Evolutionary conservation across 2,888 invertebrate species (phyloP), one percentile per base, ranked within the genome.

Genomic region (Polymixis flavicincta): DNA sequence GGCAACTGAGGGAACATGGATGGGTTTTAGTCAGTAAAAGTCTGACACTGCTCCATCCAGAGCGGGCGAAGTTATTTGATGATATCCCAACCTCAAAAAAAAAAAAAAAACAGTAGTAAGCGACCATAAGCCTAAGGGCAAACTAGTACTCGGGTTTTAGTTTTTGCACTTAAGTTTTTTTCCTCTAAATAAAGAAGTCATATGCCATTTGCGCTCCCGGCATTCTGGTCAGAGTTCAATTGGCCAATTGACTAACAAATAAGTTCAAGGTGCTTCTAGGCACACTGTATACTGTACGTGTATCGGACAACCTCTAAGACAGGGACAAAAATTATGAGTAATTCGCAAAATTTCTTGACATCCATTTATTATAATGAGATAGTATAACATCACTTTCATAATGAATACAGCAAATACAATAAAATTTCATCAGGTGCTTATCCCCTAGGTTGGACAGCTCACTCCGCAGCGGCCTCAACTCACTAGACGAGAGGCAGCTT

Each of bases 401-500:
- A 48, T 5, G 28, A 28, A 55, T 32, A n/a, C n/a, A 45, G 8
- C 6, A 70, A 22, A 32, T 9, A 32, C 17, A 55, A 45, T 45
- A 45, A 50, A 78, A 71, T 55, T 32, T 25, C 32, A 63, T 71
- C 13, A 50, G 61, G 63, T 79, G 42, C 63, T 77, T 55, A 63
- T 37, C 19, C 42, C 65, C 11, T 63, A 96, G 96, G 88, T 87
- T 96, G 92, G 96, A 96, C 89, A 96, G 96, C 82, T 96, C 96
- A 6, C 92, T 96, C 1, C 95, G 96, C 66, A 96, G 96, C 84
- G 96, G 96, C 61, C 91, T 96, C 57, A 96, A 96, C 88, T 96
- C 96, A 1, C 84, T 96, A 73, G 96, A 96, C 89, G 96, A 96
- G 89, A 91, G 94, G 83, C 96, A 96, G 83, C 92, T 96, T 8